Evolutionary conservation across 2,888 invertebrate species (phyloP).

Genomic region (Andrena fulva): DNA sequence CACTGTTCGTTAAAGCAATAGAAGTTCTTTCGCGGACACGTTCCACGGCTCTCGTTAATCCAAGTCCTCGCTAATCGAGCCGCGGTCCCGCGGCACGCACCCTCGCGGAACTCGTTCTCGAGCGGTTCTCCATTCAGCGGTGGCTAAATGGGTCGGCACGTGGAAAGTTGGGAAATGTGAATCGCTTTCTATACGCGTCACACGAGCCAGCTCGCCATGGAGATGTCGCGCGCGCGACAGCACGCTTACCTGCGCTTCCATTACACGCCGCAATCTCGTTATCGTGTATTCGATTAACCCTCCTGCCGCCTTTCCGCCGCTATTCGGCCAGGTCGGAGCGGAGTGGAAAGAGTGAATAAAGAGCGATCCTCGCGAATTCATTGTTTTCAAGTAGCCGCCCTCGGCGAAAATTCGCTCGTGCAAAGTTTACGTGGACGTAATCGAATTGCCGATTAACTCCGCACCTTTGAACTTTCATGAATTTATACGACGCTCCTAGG

Average conservation of each 20-base stretch:
- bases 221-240: neutral
- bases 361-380: neutral
- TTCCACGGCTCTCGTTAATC: constrained; percentile 19
- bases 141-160: constrained; percentile 36
- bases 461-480: constrained; percentile 38
- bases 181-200: constrained; percentile 28
- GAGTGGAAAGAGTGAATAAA: neutral
- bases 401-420: neutral
- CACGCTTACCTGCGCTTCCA: constrained; percentile 4
- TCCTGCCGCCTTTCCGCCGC: neutral
- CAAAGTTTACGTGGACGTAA: neutral
- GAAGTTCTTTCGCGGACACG: neutral
- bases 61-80: constrained; percentile 29
- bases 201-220: neutral
- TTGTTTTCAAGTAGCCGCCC: neutral
- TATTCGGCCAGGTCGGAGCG: neutral
- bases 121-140: constrained; percentile 15
- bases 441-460: constrained; percentile 6
- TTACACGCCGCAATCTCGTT: constrained; percentile 7
- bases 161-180: constrained; percentile 31
- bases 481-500: constrained; percentile 12
- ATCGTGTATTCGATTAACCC: constrained; percentile 11
- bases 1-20: constrained; percentile 1
- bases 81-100: constrained; percentile 11
- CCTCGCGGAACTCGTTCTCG: constrained; percentile 27